Percentiles rank a stretch among this genome's conserved stretches.
phyloP scores from a whole-genome alignment of 2,888 invertebrate genomes.

The Saturnia pavonia region DNA sequence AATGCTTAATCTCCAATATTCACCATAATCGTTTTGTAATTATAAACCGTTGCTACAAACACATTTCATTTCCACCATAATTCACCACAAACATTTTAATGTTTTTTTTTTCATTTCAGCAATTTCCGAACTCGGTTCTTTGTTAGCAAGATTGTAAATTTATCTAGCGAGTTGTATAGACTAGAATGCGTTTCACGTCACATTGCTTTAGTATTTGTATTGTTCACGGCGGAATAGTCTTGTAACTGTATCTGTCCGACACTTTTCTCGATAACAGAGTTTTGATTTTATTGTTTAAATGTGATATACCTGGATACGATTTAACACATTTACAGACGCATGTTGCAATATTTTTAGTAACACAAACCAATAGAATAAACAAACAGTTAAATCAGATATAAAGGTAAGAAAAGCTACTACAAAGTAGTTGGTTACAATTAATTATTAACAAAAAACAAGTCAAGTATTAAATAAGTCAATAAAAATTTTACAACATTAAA shows the following conservation, averaged over 20 bases:
- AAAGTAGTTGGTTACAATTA: too few species aligned
- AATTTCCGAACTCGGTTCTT: background rate
- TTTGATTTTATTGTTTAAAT: background rate
- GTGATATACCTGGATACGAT: background rate
- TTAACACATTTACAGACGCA: too few species aligned
- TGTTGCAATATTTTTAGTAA: too few species aligned
- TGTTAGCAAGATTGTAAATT: conserved; percentile 4
- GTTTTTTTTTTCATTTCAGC: background rate
- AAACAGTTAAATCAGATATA: too few species aligned
- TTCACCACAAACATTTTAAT: background rate
- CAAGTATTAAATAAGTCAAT: too few species aligned
- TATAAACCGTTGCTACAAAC: background rate
- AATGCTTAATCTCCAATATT: background rate
- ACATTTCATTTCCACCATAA: background rate
- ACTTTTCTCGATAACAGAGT: background rate
- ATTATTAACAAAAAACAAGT: too few species aligned
- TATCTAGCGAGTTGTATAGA: background rate
- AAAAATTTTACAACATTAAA: too few species aligned
- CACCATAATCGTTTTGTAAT: background rate
- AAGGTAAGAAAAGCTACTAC: too few species aligned
- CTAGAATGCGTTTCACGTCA: conserved; percentile 7
- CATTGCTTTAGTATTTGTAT: background rate
- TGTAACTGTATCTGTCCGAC: background rate
- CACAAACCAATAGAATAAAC: too few species aligned
- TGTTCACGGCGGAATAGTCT: background rate